Evolutionary conservation across 2,797 vertebrate genomes (phyloP).

Genomic region (Crocodylus rhombifer): DNA sequence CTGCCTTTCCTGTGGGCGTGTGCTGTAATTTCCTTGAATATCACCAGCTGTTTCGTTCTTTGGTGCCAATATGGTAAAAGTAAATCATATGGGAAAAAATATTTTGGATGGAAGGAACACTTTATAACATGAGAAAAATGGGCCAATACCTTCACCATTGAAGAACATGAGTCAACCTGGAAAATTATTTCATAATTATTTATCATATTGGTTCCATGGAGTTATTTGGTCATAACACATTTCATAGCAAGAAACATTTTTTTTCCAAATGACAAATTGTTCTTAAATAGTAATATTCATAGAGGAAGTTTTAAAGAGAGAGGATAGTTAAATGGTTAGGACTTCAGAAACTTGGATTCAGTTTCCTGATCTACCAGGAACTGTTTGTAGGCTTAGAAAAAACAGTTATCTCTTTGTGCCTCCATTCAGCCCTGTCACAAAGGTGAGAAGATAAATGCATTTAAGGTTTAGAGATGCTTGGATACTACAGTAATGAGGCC

Average conservation of each 20-base stretch:
- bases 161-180: slow-evolving; percentile 36
- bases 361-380: background rate
- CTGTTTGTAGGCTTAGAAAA: slow-evolving; percentile 20
- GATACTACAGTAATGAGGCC: background rate
- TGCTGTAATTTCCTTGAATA: background rate
- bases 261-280: slow-evolving; percentile 53
- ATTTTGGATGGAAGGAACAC: slow-evolving; percentile 33
- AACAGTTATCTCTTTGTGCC: background rate
- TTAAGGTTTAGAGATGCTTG: background rate
- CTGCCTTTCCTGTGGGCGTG: slow-evolving; percentile 1
- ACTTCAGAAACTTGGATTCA: background rate
- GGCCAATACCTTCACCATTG: slow-evolving; percentile 25
- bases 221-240: slow-evolving; percentile 28
- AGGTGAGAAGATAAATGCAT: background rate
- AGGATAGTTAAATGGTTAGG: slow-evolving; percentile 9
- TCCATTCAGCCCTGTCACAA: background rate
- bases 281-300: slow-evolving; percentile 18
- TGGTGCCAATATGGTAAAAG: background rate
- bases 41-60: slow-evolving; percentile 36
- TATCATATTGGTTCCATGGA: slow-evolving; percentile 26
- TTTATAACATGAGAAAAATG: slow-evolving; percentile 7
- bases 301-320: slow-evolving; percentile 29
- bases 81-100: background rate
- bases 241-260: slow-evolving; percentile 15
- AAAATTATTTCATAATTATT: slow-evolving; percentile 33